Evolutionary conservation across 2,888 invertebrate species (phyloP).

Genomic region (Neocrepidodera transversa): DNA sequence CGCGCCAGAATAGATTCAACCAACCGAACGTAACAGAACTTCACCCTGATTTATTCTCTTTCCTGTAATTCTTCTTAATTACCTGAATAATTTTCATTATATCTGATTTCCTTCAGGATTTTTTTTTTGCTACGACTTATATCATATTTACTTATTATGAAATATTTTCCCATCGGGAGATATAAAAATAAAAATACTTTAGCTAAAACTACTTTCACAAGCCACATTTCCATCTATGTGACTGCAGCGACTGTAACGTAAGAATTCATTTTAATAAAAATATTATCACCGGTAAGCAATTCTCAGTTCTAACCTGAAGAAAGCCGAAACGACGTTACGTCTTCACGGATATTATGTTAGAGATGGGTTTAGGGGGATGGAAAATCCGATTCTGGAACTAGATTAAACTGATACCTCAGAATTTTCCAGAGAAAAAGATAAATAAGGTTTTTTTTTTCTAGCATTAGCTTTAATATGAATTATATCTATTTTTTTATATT

Average conservation of each 20-base stretch:
- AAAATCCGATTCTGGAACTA: too few species aligned
- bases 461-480: too few species aligned
- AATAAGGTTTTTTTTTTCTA: too few species aligned
- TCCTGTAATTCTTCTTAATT: constrained; percentile 11
- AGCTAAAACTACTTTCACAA: too few species aligned
- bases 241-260: background rate
- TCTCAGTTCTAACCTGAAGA: constrained; percentile 38
- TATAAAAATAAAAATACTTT: too few species aligned
- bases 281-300: constrained; percentile 39
- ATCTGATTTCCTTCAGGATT: too few species aligned
- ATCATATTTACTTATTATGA: too few species aligned
- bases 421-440: too few species aligned
- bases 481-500: too few species aligned
- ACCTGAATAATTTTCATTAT: constrained; percentile 6
- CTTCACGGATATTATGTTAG: background rate
- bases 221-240: background rate
- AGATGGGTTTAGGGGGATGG: too few species aligned
- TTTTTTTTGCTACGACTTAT: background rate
- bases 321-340: constrained; percentile 37
- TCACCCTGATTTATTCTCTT: constrained; percentile 8
- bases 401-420: too few species aligned
- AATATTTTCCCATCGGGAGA: too few species aligned
- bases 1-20: constrained; percentile 11
- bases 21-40: constrained; percentile 7
- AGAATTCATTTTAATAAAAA: constrained; percentile 21